Evolutionary conservation across 2,888 invertebrate genomes (phyloP), one percentile per base, ranked within the genome.

Genomic region (Toxonevra muliebris): DNA sequence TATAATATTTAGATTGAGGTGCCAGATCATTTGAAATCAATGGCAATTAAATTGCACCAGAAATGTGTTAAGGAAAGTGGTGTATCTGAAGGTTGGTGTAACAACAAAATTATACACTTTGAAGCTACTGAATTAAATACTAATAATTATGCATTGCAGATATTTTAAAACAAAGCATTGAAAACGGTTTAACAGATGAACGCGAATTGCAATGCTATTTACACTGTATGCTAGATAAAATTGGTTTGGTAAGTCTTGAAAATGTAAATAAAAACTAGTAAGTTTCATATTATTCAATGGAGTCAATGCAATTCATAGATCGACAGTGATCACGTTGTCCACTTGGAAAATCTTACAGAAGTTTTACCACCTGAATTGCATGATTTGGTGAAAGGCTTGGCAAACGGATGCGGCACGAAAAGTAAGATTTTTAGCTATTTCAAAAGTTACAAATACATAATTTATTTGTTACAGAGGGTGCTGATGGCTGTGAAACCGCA

Each of bases 401-500:
- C 74, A 0, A 61, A 72, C 2, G 48, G 71, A 43, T 85, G 84
- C 67, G 80, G 80, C 68, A 80, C 80, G 1, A 74, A 78, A 69
- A 76, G 84, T 85, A 76, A 71, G 71, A 72, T 19, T n/a, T 48
- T 12, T 48, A 57, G 4, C 41, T 40, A 55, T 58, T 11, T 19
- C 11, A 52, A 11, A 41, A 12, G 15, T n/a, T 52, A 42, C n/a
- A 9, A 58, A 54, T 45, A 12, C 55, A 11, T 12, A 54, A 41
- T 48, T 50, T 55, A 41, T 45, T 68, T 30, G 41, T 30, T 70
- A n/a, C 71, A 85, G 85, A 74, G 61, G 85, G 84, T 10, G 75
- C 66, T 40, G 82, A 83, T 76, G 75, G 76, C 15, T 85, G 85
- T 63, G 85, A 85, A 58, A 82, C 79, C 2, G 82, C 79, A 7